Evolutionary conservation across 2,888 invertebrate genomes (phyloP), one percentile per base, ranked within the genome.

Genomic region (Diabrotica balteata): DNA sequence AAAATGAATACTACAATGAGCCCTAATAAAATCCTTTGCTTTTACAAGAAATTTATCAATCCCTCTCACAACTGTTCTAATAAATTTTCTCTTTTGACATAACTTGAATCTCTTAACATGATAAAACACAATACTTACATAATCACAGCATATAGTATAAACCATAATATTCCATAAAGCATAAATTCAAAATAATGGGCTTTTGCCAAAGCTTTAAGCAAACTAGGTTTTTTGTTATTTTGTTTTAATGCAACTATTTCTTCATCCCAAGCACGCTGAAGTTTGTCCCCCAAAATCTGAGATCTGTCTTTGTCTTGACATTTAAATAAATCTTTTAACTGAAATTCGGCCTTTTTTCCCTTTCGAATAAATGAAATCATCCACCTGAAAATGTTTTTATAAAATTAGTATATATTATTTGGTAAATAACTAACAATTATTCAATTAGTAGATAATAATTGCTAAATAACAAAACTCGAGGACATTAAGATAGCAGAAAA

Each of bases 101-200:
- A 17, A 17, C 17, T 32, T 32, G 32, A 32, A 32, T 32, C 32
- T 32, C 32, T 5, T 32, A 4, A 32, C 32, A 32, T 4, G 4
- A 2, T 32, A 5, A 32, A 32, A 4, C 32, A 32, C 32, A 45
- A 11, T 8, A 51, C 68, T 64, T 8, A 69, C 69, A 59, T 22
- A 22, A 69, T 50, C 42, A 69, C 7, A 6, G 52, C 53, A 22
- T 55, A 11, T 73, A 87, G 84, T n/a, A 90, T 78, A 73, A 88
- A 86, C 81, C 89, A 86, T 69, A 90, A 71, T 62, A 90, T 86
- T 79, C 90, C 90, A 71, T 90, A 84, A 61, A 72, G 69, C 44
- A 89, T 85, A 75, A 89, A 90, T 74, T 89, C 88, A 77, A 87
- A 85, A 86, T 89, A 88, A 82, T 91, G 91, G 47, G 90, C 87